Base-by-base conservation (phyloP, 1,140 invertebrate genomes). In the Apis dorsata region DNA sequence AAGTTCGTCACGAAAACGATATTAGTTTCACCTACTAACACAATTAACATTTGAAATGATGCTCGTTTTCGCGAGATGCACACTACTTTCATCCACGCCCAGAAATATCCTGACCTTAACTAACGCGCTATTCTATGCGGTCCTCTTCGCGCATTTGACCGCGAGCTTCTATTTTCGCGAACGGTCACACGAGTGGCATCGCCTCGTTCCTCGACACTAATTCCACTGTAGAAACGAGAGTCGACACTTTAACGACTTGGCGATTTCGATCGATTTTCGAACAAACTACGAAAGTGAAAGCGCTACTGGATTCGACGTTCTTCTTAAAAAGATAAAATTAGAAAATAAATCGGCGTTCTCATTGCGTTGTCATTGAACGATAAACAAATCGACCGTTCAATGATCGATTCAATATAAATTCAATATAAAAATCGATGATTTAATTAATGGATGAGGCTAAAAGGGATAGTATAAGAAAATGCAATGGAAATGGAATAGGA, bases 61-160 rank as follows among this genome's bases (percentile, higher is more conserved):
- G 17, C 24, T 34, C 73, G 44, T 68, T 65, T 69, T 51, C 44
- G 24, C 49, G 49, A 80, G 44, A 74, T 15, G 63, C 44, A 19
- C 73, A 13, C 65, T 65, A 77, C 80, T 82, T 77, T 77, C 55
- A 82, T 82, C 79, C 55, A 49, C 62, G 65, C 70, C 80, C 49
- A 77, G 34, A 82, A 82, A 82, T 82, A 82, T 77, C 80, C 80
- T 82, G 80, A 82, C 80, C 80, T 82, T 82, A 82, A 82, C 73
- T 77, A 62, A 57, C 65, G 55, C 73, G 65, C 73, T 77, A 66
- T n/a, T 82, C 80, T 57, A 51, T 49, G 28, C 49, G 62, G 15
- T 24, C 70, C 69, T 10, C 4, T 73, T 80, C 69, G 69, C 55
- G 69, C 65, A 65, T 70, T 53, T 77, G 73, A 69, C 80, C 80